Conservation (phyloP, 1,140 invertebrate species). For the Lasioglossum baleicum region DNA sequence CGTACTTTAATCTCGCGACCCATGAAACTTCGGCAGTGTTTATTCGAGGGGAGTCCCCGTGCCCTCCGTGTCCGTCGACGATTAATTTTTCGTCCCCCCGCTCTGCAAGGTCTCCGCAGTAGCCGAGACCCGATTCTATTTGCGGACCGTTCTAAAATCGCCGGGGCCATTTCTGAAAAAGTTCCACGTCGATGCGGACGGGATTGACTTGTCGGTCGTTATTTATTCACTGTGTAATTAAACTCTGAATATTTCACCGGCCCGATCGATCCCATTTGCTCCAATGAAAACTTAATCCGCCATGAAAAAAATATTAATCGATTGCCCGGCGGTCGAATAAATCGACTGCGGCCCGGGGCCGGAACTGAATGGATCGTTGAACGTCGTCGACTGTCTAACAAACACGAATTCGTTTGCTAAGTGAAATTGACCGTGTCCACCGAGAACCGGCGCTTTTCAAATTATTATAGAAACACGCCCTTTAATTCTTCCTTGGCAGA, state of each 20-base stretch:
- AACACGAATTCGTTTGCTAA: no score
- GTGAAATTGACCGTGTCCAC: background rate
- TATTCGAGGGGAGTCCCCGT: background rate
- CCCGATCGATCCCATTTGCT: no score
- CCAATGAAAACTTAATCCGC: constrained; percentile 10
- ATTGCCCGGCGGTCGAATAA: no score
- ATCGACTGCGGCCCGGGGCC: no score
- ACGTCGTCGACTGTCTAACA: no score
- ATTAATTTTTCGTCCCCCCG: background rate
- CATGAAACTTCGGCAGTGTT: background rate
- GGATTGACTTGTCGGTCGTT: no score
- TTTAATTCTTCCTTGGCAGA: background rate
- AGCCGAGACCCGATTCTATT: background rate
- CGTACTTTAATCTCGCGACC: constrained; percentile 16
- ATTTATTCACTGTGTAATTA: background rate
- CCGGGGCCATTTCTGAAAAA: background rate
- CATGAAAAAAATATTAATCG: no score
- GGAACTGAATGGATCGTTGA: no score
- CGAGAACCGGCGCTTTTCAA: background rate
- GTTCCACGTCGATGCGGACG: background rate
- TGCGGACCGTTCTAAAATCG: background rate
- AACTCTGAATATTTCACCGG: background rate
- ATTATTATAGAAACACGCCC: background rate
- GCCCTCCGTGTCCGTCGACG: background rate
- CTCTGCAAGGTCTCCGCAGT: background rate